These are phyloP conservation scores for Macrosiphum euphorbiae DNA, from an alignment of 2,888 invertebrate species.

Conservation along the genomic window DNA sequence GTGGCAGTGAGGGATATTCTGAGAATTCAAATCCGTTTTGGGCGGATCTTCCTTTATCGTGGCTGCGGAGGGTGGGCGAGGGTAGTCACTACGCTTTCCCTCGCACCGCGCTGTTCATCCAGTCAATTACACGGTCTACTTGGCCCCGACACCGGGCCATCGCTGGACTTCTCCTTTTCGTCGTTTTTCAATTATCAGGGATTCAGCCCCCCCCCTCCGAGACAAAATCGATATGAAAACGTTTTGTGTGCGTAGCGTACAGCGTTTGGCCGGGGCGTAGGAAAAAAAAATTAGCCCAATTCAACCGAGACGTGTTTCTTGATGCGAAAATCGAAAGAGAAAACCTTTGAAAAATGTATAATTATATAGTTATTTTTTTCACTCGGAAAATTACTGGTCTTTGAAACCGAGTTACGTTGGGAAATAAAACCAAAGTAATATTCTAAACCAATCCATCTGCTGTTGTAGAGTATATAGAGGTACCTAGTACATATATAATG, in stretches of 20 bases:
- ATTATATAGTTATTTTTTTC: slow-evolving; percentile 22
- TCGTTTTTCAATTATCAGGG: slow-evolving; percentile 60
- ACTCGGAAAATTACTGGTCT: background rate
- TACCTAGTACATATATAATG: background rate
- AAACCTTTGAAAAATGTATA: slow-evolving; percentile 44
- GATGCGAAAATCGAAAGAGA: slow-evolving; percentile 35
- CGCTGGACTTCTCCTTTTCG: slow-evolving; percentile 25
- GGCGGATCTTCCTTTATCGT: slow-evolving; percentile 10
- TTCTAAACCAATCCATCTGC: background rate
- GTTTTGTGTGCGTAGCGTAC: background rate
- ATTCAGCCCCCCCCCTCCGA: background rate
- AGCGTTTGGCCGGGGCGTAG: background rate
- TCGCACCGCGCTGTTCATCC: background rate
- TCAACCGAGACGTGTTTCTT: slow-evolving; percentile 36
- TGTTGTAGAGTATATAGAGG: background rate
- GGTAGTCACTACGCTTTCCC: background rate
- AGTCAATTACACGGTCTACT: slow-evolving; percentile 62
- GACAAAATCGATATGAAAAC: slow-evolving; percentile 59
- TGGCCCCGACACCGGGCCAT: slow-evolving; percentile 32
- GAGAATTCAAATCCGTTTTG: slow-evolving; percentile 53
- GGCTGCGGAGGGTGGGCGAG: background rate
- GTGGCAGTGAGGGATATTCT: background rate
- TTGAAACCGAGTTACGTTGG: background rate
- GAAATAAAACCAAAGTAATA: background rate
- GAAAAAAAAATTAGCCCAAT: slow-evolving; percentile 29